Conservation (phyloP, 2,113 vertebrate genomes). For the Xiphophorus couchianus region DNA sequence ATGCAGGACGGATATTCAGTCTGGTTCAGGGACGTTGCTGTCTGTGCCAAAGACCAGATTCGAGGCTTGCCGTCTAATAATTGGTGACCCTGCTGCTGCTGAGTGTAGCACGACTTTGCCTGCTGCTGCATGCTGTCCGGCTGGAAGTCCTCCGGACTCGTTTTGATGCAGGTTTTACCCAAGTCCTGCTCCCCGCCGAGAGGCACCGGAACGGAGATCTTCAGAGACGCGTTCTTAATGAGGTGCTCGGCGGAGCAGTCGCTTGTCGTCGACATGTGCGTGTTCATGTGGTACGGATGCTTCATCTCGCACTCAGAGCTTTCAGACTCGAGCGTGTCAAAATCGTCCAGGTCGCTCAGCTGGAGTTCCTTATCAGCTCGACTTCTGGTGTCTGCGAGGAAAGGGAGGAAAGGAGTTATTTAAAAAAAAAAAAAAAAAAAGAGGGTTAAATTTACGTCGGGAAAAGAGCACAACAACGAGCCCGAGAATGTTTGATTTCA, state of each 20-base stretch:
- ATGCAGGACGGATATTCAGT: slow-evolving; percentile 96
- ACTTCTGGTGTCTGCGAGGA: slow-evolving; percentile 79
- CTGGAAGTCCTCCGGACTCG: slow-evolving; percentile 79
- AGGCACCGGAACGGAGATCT: slow-evolving; percentile 76
- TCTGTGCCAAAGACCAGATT: slow-evolving; percentile 98
- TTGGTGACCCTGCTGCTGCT: slow-evolving; percentile 75
- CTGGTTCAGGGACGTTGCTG: slow-evolving; percentile 92
- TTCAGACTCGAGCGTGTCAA: slow-evolving; percentile 91
- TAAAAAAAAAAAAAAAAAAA: no score
- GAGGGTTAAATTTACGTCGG: no score
- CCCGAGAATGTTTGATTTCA: no score
- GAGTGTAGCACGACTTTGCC: slow-evolving; percentile 84
- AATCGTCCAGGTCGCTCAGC: slow-evolving; percentile 94
- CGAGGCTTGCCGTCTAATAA: slow-evolving; percentile 92
- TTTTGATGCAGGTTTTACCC: slow-evolving; percentile 87
- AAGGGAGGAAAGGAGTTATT: slow-evolving; percentile 27
- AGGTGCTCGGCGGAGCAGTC: slow-evolving; percentile 75
- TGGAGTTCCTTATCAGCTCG: slow-evolving; percentile 92
- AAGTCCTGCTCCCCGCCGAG: slow-evolving; percentile 82
- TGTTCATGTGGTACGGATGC: slow-evolving; percentile 86
- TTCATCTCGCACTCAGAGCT: slow-evolving; percentile 91
- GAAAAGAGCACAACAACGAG: not conserved
- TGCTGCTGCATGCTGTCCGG: slow-evolving; percentile 81
- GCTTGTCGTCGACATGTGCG: slow-evolving; percentile 78
- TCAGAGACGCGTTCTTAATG: slow-evolving; percentile 84